These are phyloP conservation scores for Orthonevra nobilis DNA, from an alignment of 2,888 invertebrate species.

Conservation along the genomic window DNA sequence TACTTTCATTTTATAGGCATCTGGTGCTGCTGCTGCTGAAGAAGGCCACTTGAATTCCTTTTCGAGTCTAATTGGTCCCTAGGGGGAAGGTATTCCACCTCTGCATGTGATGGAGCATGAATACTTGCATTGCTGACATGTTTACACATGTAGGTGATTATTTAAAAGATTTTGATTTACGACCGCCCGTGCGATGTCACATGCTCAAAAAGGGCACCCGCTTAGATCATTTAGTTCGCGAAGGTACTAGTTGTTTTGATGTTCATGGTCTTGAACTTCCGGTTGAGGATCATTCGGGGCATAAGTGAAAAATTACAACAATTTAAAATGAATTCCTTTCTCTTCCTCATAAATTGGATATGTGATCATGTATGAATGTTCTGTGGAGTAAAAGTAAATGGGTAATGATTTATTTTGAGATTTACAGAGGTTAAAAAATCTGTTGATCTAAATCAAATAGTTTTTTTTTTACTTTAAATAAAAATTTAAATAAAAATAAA, in stretches of 20 bases:
- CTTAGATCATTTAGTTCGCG: conserved; percentile 1
- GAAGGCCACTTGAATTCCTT: conserved; percentile 5
- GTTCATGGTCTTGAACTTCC: conserved; percentile 57
- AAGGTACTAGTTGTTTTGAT: conserved; percentile 14
- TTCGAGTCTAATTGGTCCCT: conserved; percentile 54
- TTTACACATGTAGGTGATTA: conserved; percentile 69
- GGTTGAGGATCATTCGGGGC: conserved; percentile 26
- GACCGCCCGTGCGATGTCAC: conserved; percentile 64
- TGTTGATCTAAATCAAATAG: no score
- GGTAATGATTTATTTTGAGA: conserved; percentile 31
- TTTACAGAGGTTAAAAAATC: no score
- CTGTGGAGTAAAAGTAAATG: conserved; percentile 57
- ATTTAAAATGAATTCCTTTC: conserved; percentile 1
- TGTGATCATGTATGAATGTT: no score
- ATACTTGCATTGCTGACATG: conserved; percentile 62
- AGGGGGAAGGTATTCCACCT: conserved; percentile 48
- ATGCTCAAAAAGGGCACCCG: conserved; percentile 13
- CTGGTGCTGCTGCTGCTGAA: conserved; percentile 19
- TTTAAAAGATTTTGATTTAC: conserved; percentile 67
- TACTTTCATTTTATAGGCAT: conserved; percentile 31
- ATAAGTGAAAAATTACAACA: conserved; percentile 52
- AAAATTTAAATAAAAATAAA: no score
- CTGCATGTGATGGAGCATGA: conserved; percentile 57
- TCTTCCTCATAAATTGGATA: conserved; percentile 41
- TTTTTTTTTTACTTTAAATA: no score